Percentiles rank a stretch among this genome's conserved stretches.
Evolutionary conservation across 2,797 vertebrate species (phyloP).

Genomic region (Anolis apletophallus): DNA sequence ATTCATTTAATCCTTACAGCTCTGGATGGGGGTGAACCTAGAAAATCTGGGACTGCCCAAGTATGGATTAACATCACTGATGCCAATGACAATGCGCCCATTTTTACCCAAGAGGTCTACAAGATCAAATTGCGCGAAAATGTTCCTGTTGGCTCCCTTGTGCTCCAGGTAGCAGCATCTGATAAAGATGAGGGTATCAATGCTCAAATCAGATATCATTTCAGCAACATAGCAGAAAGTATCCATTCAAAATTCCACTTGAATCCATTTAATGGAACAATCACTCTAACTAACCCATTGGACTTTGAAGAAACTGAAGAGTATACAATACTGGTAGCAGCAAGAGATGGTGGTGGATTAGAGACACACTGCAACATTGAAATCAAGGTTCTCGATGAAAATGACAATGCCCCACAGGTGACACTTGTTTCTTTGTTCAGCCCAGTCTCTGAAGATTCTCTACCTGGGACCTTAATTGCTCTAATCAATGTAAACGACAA

Average conservation of each 20-base stretch:
- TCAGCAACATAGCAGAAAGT: slow-evolving; percentile 63
- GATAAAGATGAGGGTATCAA: slow-evolving; percentile 74
- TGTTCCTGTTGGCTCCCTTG: slow-evolving; percentile 58
- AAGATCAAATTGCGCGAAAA: slow-evolving; percentile 74
- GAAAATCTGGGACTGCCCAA: slow-evolving; percentile 71
- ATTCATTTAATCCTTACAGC: slow-evolving; percentile 71
- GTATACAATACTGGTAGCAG: slow-evolving; percentile 74
- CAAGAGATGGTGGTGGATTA: slow-evolving; percentile 74
- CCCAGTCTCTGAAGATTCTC: slow-evolving; percentile 72
- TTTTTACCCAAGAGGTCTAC: slow-evolving; percentile 75
- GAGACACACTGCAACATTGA: slow-evolving; percentile 71
- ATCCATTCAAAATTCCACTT: slow-evolving; percentile 47
- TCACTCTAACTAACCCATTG: slow-evolving; percentile 62
- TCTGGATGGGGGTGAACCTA: slow-evolving; percentile 73
- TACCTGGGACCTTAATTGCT: slow-evolving; percentile 53
- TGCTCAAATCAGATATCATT: slow-evolving; percentile 65
- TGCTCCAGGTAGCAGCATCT: slow-evolving; percentile 71
- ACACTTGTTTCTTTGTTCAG: slow-evolving; percentile 74
- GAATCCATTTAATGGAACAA: slow-evolving; percentile 60
- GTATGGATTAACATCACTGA: slow-evolving; percentile 72
- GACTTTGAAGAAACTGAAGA: slow-evolving; percentile 75
- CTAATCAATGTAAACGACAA: slow-evolving; percentile 59
- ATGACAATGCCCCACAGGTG: slow-evolving; percentile 78
- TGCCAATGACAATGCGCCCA: slow-evolving; percentile 73
- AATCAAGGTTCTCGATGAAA: slow-evolving; percentile 76